Percentiles rank a stretch among this genome's conserved stretches.
Conservation (phyloP, 2,797 vertebrate genomes). For the Myotis planiceps region DNA sequence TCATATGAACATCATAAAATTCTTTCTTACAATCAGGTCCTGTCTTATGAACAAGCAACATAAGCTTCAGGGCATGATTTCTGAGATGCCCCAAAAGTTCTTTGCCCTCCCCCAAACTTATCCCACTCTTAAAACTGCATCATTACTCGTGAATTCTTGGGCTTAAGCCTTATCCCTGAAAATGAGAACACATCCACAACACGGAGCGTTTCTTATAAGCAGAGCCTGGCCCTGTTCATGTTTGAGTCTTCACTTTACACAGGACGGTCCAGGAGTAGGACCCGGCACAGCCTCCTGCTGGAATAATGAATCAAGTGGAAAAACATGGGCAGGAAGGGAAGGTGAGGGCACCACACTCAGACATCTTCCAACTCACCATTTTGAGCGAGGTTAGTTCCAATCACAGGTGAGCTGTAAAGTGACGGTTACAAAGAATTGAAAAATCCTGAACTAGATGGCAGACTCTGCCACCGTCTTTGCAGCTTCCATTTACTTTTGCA, state of each 20-base stretch:
- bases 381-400: not conserved
- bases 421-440: not conserved
- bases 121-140: not conserved
- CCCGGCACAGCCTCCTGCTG: not conserved
- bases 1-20: not conserved
- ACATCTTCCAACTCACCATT: not conserved
- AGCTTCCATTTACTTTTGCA: conserved; percentile 39
- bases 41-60: not conserved
- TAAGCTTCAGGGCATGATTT: not conserved
- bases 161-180: not conserved
- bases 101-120: not conserved
- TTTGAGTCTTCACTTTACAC: not conserved
- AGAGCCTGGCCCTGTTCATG: not conserved
- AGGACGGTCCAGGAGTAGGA: not conserved
- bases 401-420: not conserved
- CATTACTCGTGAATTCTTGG: not conserved
- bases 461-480: not conserved
- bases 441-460: conserved; percentile 4
- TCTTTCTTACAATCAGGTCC: not conserved
- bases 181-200: not conserved
- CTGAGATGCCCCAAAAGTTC: not conserved
- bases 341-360: not conserved
- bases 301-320: not conserved
- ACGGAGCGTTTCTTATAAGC: not conserved
- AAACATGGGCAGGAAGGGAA: not conserved